Conservation (phyloP, 2,888 invertebrate species). For the Tetragonula carbonaria region DNA sequence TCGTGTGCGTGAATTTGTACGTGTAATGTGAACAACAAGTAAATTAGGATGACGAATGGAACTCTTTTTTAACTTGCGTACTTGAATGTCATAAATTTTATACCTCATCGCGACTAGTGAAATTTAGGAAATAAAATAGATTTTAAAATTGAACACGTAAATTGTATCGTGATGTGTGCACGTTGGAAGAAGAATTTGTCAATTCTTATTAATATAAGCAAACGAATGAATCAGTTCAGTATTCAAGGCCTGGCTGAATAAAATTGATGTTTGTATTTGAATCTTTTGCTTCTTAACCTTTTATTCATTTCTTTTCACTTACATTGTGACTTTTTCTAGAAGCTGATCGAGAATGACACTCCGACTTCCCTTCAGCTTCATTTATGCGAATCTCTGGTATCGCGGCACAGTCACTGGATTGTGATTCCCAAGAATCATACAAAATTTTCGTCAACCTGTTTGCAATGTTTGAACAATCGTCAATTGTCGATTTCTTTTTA, state of each 20-base stretch:
- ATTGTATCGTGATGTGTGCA: background rate
- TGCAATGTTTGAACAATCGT: background rate
- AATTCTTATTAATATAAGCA: background rate
- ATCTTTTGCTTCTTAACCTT: background rate
- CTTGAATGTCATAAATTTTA: constrained; percentile 42
- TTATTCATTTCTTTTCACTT: constrained; percentile 35
- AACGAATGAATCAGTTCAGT: constrained; percentile 51
- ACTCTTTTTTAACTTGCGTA: constrained; percentile 4
- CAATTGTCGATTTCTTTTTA: background rate
- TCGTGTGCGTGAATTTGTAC: constrained; percentile 20
- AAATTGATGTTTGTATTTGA: background rate
- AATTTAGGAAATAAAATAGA: background rate
- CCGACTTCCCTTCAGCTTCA: constrained; percentile 46
- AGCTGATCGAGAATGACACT: background rate
- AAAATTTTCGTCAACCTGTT: constrained; percentile 39
- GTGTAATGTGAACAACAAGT: background rate
- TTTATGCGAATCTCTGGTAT: constrained; percentile 73
- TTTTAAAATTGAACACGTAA: background rate
- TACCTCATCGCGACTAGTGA: constrained; percentile 42
- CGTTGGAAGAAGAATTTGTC: constrained; percentile 8
- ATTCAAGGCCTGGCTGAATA: constrained; percentile 24
- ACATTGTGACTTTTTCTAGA: constrained; percentile 13
- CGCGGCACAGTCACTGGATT: constrained; percentile 54
- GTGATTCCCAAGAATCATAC: constrained; percentile 66
- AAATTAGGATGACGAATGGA: background rate